Evolutionary conservation across 2,797 vertebrate genomes (phyloP), one percentile per base, ranked within the genome.

Genomic region (Pseudopleuronectes americanus): DNA sequence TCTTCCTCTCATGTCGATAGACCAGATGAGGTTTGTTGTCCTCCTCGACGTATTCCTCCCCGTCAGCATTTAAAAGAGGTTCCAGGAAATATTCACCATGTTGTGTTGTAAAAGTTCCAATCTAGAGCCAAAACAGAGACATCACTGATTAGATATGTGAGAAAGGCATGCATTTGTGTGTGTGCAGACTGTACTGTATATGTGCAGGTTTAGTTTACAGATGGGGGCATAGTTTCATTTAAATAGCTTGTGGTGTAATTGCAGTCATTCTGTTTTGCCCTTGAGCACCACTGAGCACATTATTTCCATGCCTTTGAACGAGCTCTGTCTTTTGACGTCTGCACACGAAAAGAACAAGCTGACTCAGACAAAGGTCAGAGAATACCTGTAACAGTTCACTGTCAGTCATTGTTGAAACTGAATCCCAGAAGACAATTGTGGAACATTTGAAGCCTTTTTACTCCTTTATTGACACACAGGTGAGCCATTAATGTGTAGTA

Each of bases 11-110:
- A 7, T 95, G 92, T 68, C 92, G 95, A 81, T 99, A 99, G 79
- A 99, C 94, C 60, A 99, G 95, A 87, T 99, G 98, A 63, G 96
- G 97, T 90, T 98, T 99, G 90, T 95, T 97, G 91, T 97, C 94
- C 66, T 95, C 95, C 66, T 98, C 97, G 22, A 96, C 94, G 14
- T 95, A 91, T 64, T 97, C 96, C 69, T 91, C 86, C 73, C 94
- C 97, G 68, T 90, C 95, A 0, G 83, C 77, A 61, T 90, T 94
- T 93, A 97, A 86, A 87, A 99, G 87, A 54, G 97, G 98, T 85
- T 99, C 97, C 93, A 99, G 87, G 94, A 98, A 97, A 90, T 98
- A 98, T 84, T 99, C 96, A 6, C 96, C 96, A 33, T 95, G 93
- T 24, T 95, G 94, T 8, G 96, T 93, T 23, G 94, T 96, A 94